Base-by-base conservation (phyloP, 1,140 invertebrate species). In the Argopecten irradians region DNA sequence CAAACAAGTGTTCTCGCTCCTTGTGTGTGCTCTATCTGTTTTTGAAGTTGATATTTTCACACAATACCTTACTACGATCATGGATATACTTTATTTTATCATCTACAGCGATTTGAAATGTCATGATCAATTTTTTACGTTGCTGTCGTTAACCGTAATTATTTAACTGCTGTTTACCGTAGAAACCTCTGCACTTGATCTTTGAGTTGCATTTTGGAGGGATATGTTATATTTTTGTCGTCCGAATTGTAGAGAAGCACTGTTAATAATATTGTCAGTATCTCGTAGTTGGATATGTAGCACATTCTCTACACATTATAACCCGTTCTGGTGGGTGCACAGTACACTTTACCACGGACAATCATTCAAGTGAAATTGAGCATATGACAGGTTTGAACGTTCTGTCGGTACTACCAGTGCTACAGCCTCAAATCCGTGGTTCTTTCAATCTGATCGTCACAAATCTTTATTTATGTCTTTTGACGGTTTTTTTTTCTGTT, bases 201-300 rank as follows among this genome's bases (percentile, higher is more conserved):
- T 71, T 71, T 71, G 7, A 71, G n/a, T 28, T 71, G 55, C n/a
- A 22, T 71, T 71, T 71, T 71, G 28, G 55, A 71, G 55, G 11
- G 28, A 71, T 22, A 8, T 55, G 43, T 2, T 19, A 11, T n/a
- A n/a, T 71, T 0, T 11, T n/a, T 71, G 55, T 71, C 55, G 19
- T 28, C 43, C 3, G 22, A 1, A 28, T 28, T 28, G 55, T 71
- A 71, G 55, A 5, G 5, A 71, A 16, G 22, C 22, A 2, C 13
- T 28, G 55, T 71, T 71, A 71, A 71, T 71, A n/a, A 71, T n/a
- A 71, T n/a, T 71, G 55, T 71, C 55, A n/a, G n/a, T 71, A 71
- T 71, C 55, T 71, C 28, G 55, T 71, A 71, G 28, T 28, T 71
- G 55, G 28, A 71, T n/a, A 71, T 71, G 55, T 28, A 71, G 55